Percentiles rank a stretch among this genome's conserved stretches.
Evolutionary conservation across 1,140 invertebrate genomes (phyloP).

Genomic region (Hylyphantes graminicola): DNA sequence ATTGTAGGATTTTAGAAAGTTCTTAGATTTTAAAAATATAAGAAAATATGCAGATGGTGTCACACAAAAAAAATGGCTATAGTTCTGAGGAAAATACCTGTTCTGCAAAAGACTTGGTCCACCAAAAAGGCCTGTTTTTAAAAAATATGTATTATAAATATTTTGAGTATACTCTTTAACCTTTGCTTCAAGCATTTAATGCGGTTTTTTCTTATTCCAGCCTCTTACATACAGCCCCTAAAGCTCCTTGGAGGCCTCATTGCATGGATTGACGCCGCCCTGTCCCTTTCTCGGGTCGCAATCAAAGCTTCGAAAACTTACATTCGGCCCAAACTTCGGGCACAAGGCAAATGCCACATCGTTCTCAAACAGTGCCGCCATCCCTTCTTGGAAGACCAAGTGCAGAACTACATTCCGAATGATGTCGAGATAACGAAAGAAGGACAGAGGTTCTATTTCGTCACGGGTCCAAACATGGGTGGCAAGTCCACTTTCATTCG

Average conservation of each 20-base stretch:
- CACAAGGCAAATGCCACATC: constrained; percentile 77
- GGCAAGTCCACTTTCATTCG: constrained; percentile 98
- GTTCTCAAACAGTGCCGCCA: constrained; percentile 81
- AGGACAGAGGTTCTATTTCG: constrained; percentile 79
- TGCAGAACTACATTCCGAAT: constrained; percentile 86
- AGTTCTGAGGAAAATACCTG: no score
- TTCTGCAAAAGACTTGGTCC: no score
- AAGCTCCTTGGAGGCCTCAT: constrained; percentile 79
- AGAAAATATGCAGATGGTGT: no score
- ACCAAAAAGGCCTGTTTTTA: no score
- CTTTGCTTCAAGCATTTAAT: neutral
- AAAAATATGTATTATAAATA: no score
- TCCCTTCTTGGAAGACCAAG: constrained; percentile 89
- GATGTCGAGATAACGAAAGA: constrained; percentile 83
- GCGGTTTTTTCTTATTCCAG: constrained; percentile 68
- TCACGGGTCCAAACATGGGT: constrained; percentile 98
- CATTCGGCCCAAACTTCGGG: constrained; percentile 79
- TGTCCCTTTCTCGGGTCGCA: constrained; percentile 84
- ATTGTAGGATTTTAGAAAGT: no score
- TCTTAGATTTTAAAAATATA: no score
- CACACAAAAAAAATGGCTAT: no score
- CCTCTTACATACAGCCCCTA: constrained; percentile 84
- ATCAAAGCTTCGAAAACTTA: constrained; percentile 79
- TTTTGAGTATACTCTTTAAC: neutral
- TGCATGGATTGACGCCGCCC: constrained; percentile 87